Conservation (phyloP, 2,888 invertebrate species). For the Nudaria mundana region DNA sequence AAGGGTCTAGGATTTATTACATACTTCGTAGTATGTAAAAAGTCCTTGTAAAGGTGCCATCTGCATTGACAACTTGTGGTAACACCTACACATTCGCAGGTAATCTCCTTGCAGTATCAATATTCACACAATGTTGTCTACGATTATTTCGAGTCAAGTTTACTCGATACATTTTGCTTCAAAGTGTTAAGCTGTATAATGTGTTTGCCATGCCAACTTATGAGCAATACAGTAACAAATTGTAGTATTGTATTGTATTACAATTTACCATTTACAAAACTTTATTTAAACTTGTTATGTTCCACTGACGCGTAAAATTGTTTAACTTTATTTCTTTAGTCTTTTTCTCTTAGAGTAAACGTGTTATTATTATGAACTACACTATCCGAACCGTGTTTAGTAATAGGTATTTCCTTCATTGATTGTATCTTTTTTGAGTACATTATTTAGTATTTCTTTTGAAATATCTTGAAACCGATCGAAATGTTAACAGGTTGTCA, state of each 20-base stretch:
- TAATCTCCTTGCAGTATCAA: conserved; percentile 41
- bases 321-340: conserved; percentile 39
- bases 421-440: conserved; percentile 7
- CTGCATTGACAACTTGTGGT: too few relatives aligned
- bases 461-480: conserved; percentile 3
- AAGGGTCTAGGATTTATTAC: too few relatives aligned
- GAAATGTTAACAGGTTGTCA: neutral
- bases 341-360: conserved; percentile 31
- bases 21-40: too few relatives aligned
- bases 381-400: conserved; percentile 14
- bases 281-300: conserved; percentile 46
- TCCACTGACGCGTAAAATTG: conserved; percentile 47
- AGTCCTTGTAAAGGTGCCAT: conserved; percentile 32
- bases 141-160: conserved; percentile 55
- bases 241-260: conserved; percentile 64
- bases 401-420: conserved; percentile 16
- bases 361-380: conserved; percentile 34
- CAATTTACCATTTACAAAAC: conserved; percentile 49
- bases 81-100: conserved; percentile 46
- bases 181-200: conserved; percentile 50
- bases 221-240: conserved; percentile 54
- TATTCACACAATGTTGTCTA: conserved; percentile 57
- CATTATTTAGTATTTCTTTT: conserved; percentile 4
- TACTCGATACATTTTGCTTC: conserved; percentile 41
- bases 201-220: conserved; percentile 54